Evolutionary conservation across 1,140 invertebrate genomes (phyloP), one percentile per base, ranked within the genome.

Genomic region (Bombus fervidus): DNA sequence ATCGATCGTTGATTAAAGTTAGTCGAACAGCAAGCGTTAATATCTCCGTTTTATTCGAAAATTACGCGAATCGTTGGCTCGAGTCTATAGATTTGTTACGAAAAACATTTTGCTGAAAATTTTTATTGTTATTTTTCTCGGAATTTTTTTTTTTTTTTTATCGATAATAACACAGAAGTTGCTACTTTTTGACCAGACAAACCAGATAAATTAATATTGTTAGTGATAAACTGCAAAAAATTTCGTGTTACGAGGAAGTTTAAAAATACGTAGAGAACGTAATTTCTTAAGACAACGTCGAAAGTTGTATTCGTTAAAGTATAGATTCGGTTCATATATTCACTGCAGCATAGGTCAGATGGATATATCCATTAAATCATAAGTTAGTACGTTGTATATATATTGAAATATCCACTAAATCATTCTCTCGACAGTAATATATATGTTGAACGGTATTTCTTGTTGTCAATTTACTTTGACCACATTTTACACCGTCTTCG

Each of bases 111-210:
- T n/a, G 4, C 59, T 62, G 59, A 62, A 62, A n/a, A 10, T 62
- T n/a, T 12, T n/a, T n/a, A n/a, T 28, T 0, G 25, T n/a, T 62
- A n/a, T n/a, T 62, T 62, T 12, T 62, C 0, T 1, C 18, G 47
- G 1, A 53, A 53, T 53, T 2, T 22, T 53, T 2, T n/a, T n/a
- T 53, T 2, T 22, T 53, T 53, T 1, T 0, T 6, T 22, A 53
- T 53, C 18, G 18, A 8, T 53, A 1, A 18, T 53, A 22, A 8
- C 1, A 53, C 47, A 8, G 0, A 22, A 53, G 6, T 53, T 22
- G 18, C 18, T 53, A 22, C 6, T 53, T 18, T 53, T 53, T 22
- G 47, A 22, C 6, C 1, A 53, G 18, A 22, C 47, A 22, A 53
- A 8, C 6, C 1, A 22, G 18, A 53, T 53, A 8, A 53, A 22